Percentiles rank a stretch among this genome's conserved stretches.
These are phyloP conservation scores for Caradrina kadenii DNA, from an alignment of 2,888 invertebrate species.

Conservation along the genomic window DNA sequence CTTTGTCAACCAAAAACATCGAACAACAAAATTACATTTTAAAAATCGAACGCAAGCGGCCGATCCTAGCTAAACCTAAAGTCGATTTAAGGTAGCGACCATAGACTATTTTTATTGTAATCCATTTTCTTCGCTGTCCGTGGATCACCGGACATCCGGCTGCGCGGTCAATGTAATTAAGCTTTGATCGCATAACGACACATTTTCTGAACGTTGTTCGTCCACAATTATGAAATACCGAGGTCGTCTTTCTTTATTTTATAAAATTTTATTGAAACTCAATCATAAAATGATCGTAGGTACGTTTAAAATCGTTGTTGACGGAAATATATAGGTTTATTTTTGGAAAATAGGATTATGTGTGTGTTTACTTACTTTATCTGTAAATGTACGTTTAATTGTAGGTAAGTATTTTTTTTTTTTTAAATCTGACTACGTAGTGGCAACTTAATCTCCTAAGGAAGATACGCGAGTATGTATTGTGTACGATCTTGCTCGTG, in stretches of 20 bases:
- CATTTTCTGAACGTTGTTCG: slow-evolving; percentile 80
- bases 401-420: too few species aligned
- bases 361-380: too few species aligned
- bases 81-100: slow-evolving; percentile 69
- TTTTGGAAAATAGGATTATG: too few species aligned
- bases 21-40: slow-evolving; percentile 37
- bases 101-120: slow-evolving; percentile 83
- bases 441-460: too few species aligned
- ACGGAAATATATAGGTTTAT: too few species aligned
- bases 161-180: slow-evolving; percentile 87
- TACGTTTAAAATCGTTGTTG: too few species aligned
- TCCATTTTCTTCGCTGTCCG: slow-evolving; percentile 83
- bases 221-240: slow-evolving; percentile 65
- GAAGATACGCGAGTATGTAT: too few species aligned
- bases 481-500: too few species aligned
- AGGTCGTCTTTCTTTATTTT: slow-evolving; percentile 55
- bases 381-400: too few species aligned
- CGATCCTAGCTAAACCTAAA: slow-evolving; percentile 56
- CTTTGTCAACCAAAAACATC: slow-evolving; percentile 16
- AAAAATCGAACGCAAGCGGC: slow-evolving; percentile 30
- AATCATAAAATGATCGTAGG: slow-evolving; percentile 2
- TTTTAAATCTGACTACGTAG: too few species aligned
- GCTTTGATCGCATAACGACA: slow-evolving; percentile 88
- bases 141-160: slow-evolving; percentile 84
- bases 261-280: slow-evolving; percentile 41